Conservation (phyloP, 1,140 invertebrate species). For the Heterodera carotae region DNA sequence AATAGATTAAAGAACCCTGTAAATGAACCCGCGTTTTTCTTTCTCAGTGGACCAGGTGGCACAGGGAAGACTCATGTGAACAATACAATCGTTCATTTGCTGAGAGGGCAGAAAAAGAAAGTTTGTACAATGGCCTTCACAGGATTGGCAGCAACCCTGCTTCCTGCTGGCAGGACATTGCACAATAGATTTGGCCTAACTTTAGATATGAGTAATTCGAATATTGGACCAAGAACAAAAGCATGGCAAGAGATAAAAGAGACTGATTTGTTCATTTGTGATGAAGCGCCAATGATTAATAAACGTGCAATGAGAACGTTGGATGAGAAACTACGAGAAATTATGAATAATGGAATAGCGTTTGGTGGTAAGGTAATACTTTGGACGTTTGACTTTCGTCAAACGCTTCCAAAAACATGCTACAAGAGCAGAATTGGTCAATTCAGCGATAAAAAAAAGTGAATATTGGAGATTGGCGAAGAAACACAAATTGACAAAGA, state of each 20-base stretch:
- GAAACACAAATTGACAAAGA: too few species aligned
- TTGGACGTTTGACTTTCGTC: conserved; percentile 59
- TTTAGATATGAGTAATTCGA: conserved; percentile 28
- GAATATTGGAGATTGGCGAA: too few species aligned
- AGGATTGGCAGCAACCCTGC: conserved; percentile 32
- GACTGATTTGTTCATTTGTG: conserved; percentile 37
- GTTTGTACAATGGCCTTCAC: too few species aligned
- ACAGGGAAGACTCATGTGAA: conserved; percentile 35
- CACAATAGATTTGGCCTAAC: conserved; percentile 36
- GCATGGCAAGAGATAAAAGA: conserved; percentile 23
- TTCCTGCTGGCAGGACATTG: conserved; percentile 30
- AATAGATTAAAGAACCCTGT: conserved; percentile 1
- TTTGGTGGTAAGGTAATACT: conserved; percentile 59
- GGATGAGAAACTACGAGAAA: conserved; percentile 47
- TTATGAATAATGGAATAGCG: conserved; percentile 42
- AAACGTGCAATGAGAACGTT: conserved; percentile 19
- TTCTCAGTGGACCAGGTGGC: conserved; percentile 29
- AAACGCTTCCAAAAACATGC: conserved; percentile 46
- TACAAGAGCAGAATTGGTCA: conserved; percentile 41
- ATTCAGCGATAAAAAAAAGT: too few species aligned
- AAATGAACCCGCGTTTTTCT: conserved; percentile 5
- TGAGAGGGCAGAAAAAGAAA: too few species aligned
- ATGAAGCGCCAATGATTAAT: conserved; percentile 45
- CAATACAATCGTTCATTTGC: conserved; percentile 14
- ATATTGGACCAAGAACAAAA: conserved; percentile 12